phyloP scores from a whole-genome alignment of 2,797 vertebrate species.

The Cyclura pinguis region DNA sequence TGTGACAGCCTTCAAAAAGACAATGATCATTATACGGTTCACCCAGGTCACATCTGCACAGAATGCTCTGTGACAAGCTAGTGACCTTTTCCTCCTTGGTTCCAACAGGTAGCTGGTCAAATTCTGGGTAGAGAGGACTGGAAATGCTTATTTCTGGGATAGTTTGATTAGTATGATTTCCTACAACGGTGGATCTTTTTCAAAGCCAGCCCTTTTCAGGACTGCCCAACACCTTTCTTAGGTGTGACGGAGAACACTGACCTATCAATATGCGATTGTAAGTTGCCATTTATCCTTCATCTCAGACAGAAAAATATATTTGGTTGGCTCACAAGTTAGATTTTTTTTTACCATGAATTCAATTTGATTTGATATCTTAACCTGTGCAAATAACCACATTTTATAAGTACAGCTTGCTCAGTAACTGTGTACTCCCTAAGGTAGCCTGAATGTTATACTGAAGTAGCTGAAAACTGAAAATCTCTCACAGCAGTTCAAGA shows the following conservation, averaged over 20 bases:
- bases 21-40: neutral
- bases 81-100: neutral
- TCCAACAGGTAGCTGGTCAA: neutral
- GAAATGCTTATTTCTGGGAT: neutral
- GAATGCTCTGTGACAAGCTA: neutral
- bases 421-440: neutral
- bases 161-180: neutral
- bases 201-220: neutral
- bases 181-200: neutral
- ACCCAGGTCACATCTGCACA: neutral
- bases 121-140: neutral
- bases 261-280: neutral
- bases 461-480: neutral
- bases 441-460: constrained; percentile 1
- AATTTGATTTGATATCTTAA: neutral
- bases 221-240: neutral
- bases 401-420: neutral
- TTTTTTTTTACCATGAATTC: neutral
- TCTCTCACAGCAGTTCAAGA: neutral
- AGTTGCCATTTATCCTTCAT: neutral
- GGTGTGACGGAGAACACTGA: neutral
- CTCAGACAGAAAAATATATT: neutral
- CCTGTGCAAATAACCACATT: constrained; percentile 3
- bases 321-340: neutral
- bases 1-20: neutral